Evolutionary conservation across 2,797 vertebrate genomes (phyloP).

Genomic region (Varecia variegata): DNA sequence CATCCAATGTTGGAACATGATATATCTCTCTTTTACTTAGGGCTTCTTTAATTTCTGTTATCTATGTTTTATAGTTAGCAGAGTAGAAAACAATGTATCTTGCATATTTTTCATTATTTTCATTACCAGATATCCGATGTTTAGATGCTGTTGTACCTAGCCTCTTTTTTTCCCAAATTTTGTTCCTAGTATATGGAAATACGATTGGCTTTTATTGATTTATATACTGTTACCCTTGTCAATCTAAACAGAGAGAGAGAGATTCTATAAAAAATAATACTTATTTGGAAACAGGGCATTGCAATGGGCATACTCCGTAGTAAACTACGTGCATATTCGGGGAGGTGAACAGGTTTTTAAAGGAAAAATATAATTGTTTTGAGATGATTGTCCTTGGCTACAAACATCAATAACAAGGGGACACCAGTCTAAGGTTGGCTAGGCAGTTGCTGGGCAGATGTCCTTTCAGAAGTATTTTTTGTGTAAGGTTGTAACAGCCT

Average conservation of each 20-base stretch:
- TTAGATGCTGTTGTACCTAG: background rate
- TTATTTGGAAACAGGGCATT: background rate
- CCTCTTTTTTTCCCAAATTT: background rate
- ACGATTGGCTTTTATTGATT: background rate
- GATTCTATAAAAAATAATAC: background rate
- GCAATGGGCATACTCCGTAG: background rate
- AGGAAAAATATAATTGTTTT: background rate
- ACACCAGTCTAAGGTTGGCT: background rate
- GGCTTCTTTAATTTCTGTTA: background rate
- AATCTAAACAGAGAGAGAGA: background rate
- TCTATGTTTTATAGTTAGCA: background rate
- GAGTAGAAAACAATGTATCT: background rate
- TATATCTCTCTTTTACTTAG: background rate
- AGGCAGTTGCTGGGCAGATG: background rate
- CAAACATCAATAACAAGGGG: background rate
- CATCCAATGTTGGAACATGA: background rate
- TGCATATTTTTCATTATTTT: background rate
- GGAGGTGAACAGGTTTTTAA: background rate
- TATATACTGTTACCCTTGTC: background rate
- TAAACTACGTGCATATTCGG: background rate
- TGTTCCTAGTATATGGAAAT: background rate
- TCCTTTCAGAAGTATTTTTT: background rate
- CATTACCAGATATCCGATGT: background rate
- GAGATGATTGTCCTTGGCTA: background rate
- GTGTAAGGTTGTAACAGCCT: background rate